Evolutionary conservation across 2,888 invertebrate species (phyloP), one percentile per base, ranked within the genome.

Genomic region (Polyploca ridens): DNA sequence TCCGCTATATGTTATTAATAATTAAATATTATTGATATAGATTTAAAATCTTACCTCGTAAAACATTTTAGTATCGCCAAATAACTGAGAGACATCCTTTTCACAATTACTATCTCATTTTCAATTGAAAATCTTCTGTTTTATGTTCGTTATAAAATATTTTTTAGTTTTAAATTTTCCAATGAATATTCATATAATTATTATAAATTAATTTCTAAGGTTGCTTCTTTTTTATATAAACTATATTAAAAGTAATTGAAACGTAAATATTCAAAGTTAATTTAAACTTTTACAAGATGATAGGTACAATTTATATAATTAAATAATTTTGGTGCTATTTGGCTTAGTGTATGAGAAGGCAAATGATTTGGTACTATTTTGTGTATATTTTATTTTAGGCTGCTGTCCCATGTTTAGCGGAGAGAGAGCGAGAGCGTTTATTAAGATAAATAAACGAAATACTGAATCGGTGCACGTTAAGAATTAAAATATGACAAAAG

Each of bases 11-110:
- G n/a, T 27, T 27, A 27, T 27, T 27, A 27, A n/a, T n/a, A n/a
- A n/a, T n/a, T n/a, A n/a, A n/a, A n/a, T 33, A 33, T 33, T 35
- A 6, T 35, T 35, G 4, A 6, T 6, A 46, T 46, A 46, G n/a
- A 10, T 44, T n/a, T 10, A 5, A n/a, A 46, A 46, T 46, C 74
- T 72, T 68, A 83, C 83, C 74, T 72, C 65, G 58, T 65, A 63
- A 70, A 73, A 68, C 79, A 80, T 83, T 63, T 62, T 81, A 62
- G 44, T 65, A 16, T 44, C 46, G 35, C 13, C n/a, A 33, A 65
- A 59, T 63, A 60, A 19, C 58, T 63, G n/a, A 27, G 7, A 64
- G 63, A 61, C 68, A 71, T 74, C 62, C 68, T 74, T 58, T 54
- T 54, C 8, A 54, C 54, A 46, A n/a, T 7, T 5, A 13, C 41